Base-by-base conservation (phyloP, 2,797 vertebrate genomes). In the Xiphophorus birchmanni region DNA sequence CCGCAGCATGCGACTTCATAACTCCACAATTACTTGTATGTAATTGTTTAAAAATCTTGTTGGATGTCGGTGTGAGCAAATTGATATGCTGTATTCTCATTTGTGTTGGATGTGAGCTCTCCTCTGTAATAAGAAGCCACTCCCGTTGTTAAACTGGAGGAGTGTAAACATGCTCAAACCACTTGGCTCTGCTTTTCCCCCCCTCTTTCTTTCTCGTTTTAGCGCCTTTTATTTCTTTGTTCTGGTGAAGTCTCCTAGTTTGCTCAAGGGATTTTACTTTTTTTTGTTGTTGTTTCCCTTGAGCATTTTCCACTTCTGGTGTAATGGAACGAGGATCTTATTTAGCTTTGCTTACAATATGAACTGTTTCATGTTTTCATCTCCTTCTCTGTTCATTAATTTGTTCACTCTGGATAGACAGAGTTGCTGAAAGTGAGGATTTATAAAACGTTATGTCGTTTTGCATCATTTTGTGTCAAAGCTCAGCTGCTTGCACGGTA, bases 121-220 rank as follows among this genome's bases (percentile, higher is more conserved):
- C 17, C 37, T 88, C 82, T 88, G 81, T 78, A 84, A 78, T 90
- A 85, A 88, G 86, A 76, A 80, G 45, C 78, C 78, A 84, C 78
- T 85, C 90, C 81, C 83, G 50, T 82, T 77, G 82, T 54, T 88
- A 40, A 79, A 81, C 75, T 89, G 76, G 77, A 83, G 82, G 76
- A 82, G 86, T 83, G 81, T 82, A 86, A 92, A 85, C 82, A 82
- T n/a, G 50, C 76, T 75, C 77, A 69, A 75, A 82, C 32, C 56
- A 58, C 79, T 75, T 56, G 45, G 72, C 81, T 52, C 67, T 44
- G n/a, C 65, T 58, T 42, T 45, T 44, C 5, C 18, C 54, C 26
- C 74, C 67, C 17, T 76, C 75, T 73, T 69, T 73, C 17, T 60
- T 35, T 5, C 15, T 73, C 65, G 58, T 32, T 60, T 81, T 69